Evolutionary conservation across 2,797 vertebrate species (phyloP).

Genomic region (Accipiter badius): DNA sequence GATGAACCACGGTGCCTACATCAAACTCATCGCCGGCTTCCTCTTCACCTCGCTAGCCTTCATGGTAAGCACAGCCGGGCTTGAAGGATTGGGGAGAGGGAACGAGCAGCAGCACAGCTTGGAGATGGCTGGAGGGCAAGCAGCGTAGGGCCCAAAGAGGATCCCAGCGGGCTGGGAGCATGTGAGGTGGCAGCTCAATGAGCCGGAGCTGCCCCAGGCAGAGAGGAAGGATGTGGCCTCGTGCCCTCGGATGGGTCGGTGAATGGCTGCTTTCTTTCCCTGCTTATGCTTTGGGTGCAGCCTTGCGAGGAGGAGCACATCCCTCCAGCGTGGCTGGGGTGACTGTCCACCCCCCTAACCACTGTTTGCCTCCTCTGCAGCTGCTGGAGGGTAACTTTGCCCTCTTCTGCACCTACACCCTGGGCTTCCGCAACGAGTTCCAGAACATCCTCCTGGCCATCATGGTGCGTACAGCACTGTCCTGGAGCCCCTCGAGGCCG

Average conservation of each 20-base stretch:
- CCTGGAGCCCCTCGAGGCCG: fast-evolving
- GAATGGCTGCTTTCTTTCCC: neutral
- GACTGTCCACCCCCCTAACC: neutral
- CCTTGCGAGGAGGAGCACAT: fast-evolving
- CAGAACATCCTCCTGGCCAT: conserved; percentile 94
- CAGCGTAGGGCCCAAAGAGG: fast-evolving
- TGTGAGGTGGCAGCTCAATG: neutral
- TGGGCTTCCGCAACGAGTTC: conserved; percentile 87
- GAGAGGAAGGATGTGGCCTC: neutral
- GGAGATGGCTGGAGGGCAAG: neutral
- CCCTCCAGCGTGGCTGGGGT: fast-evolving
- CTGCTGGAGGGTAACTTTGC: conserved; percentile 96
- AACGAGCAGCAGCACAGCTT: neutral
- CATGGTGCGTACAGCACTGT: conserved; percentile 81
- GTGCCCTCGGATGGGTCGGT: neutral
- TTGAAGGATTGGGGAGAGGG: neutral
- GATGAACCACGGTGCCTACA: conserved; percentile 85
- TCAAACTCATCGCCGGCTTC: conserved; percentile 89
- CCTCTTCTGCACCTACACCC: conserved; percentile 89
- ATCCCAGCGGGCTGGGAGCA: neutral
- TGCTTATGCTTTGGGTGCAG: fast-evolving
- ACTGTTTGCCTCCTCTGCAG: conserved; percentile 55
- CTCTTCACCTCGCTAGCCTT: conserved; percentile 94
- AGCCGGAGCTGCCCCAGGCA: neutral
- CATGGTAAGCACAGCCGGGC: conserved; percentile 80